Evolutionary conservation across 1,140 invertebrate species (phyloP).

Genomic region (Coenobita brevimanus): DNA sequence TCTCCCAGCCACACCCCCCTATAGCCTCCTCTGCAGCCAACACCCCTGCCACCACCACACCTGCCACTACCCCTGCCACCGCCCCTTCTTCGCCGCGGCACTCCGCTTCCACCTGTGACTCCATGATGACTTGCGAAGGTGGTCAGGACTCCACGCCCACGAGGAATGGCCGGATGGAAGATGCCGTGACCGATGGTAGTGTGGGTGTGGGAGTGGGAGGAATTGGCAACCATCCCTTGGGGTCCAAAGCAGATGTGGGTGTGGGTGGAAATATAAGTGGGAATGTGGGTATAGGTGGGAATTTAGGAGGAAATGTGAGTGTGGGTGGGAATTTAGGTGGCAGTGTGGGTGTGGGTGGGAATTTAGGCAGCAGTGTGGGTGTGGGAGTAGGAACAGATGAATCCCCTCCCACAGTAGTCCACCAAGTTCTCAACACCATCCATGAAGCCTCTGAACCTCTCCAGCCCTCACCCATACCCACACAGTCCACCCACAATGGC

Average conservation of each 20-base stretch:
- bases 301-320: neutral
- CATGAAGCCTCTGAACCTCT: slow-evolving; percentile 54
- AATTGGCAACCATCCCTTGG: neutral
- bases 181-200: slow-evolving; percentile 1
- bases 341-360: neutral
- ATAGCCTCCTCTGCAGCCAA: neutral
- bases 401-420: slow-evolving; percentile 25
- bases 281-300: neutral
- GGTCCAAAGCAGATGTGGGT: neutral
- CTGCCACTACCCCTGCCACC: slow-evolving; percentile 14
- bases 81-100: slow-evolving; percentile 31
- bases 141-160: slow-evolving; percentile 24
- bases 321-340: neutral
- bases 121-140: slow-evolving; percentile 38
- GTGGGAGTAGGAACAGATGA: neutral
- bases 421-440: slow-evolving; percentile 57
- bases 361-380: too few species aligned
- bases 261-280: neutral
- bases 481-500: slow-evolving; percentile 5
- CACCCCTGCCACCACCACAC: slow-evolving; percentile 3
- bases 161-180: slow-evolving; percentile 53
- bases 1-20: neutral
- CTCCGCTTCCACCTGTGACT: slow-evolving; percentile 37
- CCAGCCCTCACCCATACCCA: slow-evolving; percentile 13
- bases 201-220: neutral